Evolutionary conservation across 2,888 invertebrate genomes (phyloP), one percentile per base, ranked within the genome.

Genomic region (Pammene aurita): DNA sequence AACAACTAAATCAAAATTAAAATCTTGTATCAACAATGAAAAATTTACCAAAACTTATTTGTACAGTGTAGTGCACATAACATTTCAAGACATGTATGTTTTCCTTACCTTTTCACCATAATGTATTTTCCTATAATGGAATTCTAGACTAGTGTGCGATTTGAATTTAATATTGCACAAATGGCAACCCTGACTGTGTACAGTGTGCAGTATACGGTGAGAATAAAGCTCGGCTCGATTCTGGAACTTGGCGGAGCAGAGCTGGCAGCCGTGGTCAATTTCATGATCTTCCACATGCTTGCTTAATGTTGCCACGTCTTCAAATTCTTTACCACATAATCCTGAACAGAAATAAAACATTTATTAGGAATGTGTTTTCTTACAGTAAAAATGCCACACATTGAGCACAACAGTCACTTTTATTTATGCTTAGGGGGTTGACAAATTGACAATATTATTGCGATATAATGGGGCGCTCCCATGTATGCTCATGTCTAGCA

Each of bases 151-250:
- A 0, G 71, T 2, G 5, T 73, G 64, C 11, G 78, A 67, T 2
- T 42, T 63, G 66, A 71, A 82, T 41, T 69, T 71, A 67, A 78
- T 80, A 1, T 65, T 60, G 67, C 89, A 89, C 14, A 88, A 72
- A 54, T 87, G 85, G 68, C 89, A 90, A 7, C 73, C 66, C 50
- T 83, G 77, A 1, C 72, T 74, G 0, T 63, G 26, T 0, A 81
- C 78, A 6, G 88, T 58, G 70, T 90, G 89, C 11, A 67, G 55
- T 0, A 86, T 34, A 55, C 90, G 78, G 69, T 90, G 90, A 0
- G 81, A 76, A 0, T 88, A 72, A 1, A 88, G 63, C 38, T 84
- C 78, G 0, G 84, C 81, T 75, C 81, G 79, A 9, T 79, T 76
- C 13, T 56, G 68, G n/a, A 80, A 76, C 0, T 14, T 52, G 50